A percentile compares a stretch with the other conserved stretches of the same genome.
Conservation (phyloP, 2,888 invertebrate genomes). For the Stenichneumon culpator region DNA sequence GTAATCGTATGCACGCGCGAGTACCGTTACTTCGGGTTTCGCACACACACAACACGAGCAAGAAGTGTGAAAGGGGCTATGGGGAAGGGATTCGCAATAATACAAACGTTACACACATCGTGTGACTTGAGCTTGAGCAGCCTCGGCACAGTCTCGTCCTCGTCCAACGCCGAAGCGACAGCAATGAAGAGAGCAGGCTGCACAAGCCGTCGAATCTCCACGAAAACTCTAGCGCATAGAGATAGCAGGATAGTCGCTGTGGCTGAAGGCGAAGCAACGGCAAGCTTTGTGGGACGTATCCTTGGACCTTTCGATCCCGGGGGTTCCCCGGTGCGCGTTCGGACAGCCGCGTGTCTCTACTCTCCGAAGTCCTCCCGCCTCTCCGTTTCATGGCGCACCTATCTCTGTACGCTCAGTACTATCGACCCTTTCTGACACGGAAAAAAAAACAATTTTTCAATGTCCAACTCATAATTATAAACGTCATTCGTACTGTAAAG, state of each 20-base stretch:
- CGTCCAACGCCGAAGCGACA: constrained; percentile 8
- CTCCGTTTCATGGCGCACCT: not conserved
- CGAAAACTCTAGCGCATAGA: constrained; percentile 20
- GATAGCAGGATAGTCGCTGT: not conserved
- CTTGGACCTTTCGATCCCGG: constrained; percentile 56
- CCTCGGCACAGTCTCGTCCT: constrained; percentile 33
- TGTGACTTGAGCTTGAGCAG: constrained; percentile 38
- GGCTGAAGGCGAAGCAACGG: not conserved
- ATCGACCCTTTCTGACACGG: not conserved
- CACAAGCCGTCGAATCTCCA: not conserved
- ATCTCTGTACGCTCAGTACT: not conserved
- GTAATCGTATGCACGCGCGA: constrained; percentile 73
- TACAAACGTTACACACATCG: constrained; percentile 17
- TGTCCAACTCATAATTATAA: not conserved
- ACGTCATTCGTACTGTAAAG: not conserved
- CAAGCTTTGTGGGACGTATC: constrained; percentile 59
- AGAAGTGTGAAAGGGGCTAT: constrained; percentile 29
- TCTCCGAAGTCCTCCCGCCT: not conserved
- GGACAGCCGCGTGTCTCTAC: constrained; percentile 13
- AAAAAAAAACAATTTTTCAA: not conserved
- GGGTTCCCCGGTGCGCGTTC: constrained; percentile 32
- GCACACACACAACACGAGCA: constrained; percentile 20
- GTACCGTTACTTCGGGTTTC: constrained; percentile 74
- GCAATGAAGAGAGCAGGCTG: constrained; percentile 44
- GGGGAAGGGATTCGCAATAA: constrained; percentile 33